Evolutionary conservation across 2,113 vertebrate species (phyloP).

Genomic region (Lepisosteus osseus): DNA sequence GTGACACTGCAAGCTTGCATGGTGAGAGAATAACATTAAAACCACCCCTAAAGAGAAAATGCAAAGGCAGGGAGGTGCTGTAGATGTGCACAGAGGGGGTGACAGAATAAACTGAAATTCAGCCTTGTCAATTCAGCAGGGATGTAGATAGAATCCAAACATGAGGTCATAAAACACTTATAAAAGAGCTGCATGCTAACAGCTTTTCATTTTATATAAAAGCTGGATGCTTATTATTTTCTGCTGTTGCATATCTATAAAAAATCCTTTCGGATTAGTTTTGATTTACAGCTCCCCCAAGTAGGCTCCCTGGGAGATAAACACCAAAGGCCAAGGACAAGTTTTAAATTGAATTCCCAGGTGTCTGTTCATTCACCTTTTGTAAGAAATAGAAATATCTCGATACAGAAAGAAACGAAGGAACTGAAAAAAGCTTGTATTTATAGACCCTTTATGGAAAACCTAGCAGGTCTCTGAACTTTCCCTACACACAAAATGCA

Average conservation of each 20-base stretch:
- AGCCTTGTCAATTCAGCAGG: background rate
- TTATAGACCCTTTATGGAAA: no score
- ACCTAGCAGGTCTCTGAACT: background rate
- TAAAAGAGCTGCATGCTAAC: background rate
- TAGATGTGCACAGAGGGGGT: background rate
- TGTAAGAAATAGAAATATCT: no score
- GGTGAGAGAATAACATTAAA: background rate
- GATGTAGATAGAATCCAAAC: background rate
- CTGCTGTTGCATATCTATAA: background rate
- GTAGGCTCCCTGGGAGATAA: background rate
- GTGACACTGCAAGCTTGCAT: no score
- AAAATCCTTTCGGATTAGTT: background rate
- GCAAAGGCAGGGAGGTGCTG: no score
- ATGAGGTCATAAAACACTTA: background rate
- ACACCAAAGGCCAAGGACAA: no score
- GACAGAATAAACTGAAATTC: background rate
- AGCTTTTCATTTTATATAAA: background rate
- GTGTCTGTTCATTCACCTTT: no score
- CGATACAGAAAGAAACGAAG: no score
- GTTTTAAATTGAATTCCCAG: no score
- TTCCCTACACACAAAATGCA: background rate
- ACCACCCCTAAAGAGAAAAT: no score
- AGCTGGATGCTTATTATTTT: background rate
- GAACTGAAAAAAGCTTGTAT: no score
- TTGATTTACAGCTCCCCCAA: background rate